A percentile compares a stretch with the other conserved stretches of the same genome.
phyloP scores from a whole-genome alignment of 2,797 vertebrate genomes.

The Myotis myotis region DNA sequence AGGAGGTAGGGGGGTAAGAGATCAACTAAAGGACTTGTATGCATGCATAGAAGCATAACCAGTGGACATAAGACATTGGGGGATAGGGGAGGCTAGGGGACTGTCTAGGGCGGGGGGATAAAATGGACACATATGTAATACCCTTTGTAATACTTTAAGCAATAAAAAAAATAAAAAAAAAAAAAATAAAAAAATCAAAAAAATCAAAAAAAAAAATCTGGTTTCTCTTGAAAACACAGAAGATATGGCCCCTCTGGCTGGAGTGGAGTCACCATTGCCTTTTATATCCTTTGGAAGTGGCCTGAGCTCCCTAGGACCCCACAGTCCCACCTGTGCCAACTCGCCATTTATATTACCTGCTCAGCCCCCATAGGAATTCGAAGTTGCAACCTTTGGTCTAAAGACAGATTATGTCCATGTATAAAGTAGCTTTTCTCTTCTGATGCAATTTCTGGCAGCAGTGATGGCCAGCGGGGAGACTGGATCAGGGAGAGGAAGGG shows the following conservation, averaged over 20 bases:
- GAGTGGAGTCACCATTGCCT: background rate
- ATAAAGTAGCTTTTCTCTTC: background rate
- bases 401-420: background rate
- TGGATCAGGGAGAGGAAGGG: too few species aligned
- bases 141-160: too few species aligned
- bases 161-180: too few species aligned
- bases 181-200: too few species aligned
- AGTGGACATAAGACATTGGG: too few species aligned
- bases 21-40: too few species aligned
- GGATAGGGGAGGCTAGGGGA: too few species aligned
- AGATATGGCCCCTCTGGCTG: fast-evolving
- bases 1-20: too few species aligned
- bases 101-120: too few species aligned
- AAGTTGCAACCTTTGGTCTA: background rate
- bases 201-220: too few species aligned
- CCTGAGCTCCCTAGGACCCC: background rate
- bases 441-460: background rate
- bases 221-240: background rate
- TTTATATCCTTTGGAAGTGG: background rate
- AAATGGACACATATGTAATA: too few species aligned
- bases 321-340: background rate
- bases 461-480: background rate
- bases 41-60: too few species aligned
- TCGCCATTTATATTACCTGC: background rate
- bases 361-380: background rate